Percentiles rank a stretch among this genome's conserved stretches.
Evolutionary conservation across 2,797 vertebrate genomes (phyloP).

Genomic region (Neoniphon sammara): DNA sequence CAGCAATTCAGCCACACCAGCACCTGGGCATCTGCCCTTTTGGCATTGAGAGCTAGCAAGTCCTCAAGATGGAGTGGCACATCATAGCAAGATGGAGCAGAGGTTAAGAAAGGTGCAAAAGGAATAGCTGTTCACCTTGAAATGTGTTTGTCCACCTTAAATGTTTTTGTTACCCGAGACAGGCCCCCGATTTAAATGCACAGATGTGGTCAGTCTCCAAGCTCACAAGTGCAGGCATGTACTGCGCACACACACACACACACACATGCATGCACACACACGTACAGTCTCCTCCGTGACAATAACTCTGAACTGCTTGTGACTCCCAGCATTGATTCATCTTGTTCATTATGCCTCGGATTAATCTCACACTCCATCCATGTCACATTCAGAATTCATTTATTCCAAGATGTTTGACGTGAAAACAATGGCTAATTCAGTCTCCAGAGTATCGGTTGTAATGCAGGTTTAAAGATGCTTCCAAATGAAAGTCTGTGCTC

Average conservation of each 20-base stretch:
- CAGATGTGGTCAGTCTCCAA: slow-evolving; percentile 5
- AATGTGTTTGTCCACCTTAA: background rate
- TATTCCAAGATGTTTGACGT: slow-evolving; percentile 58
- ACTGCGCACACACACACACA: background rate
- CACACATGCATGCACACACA: slow-evolving; percentile 7
- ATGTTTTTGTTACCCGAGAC: slow-evolving; percentile 7
- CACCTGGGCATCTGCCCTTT: slow-evolving; percentile 81
- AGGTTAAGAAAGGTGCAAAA: slow-evolving; percentile 44
- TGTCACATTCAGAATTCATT: slow-evolving; percentile 68
- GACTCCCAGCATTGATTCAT: slow-evolving; percentile 66
- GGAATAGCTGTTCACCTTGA: slow-evolving; percentile 21
- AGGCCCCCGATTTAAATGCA: slow-evolving; percentile 1
- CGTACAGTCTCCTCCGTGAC: slow-evolving; percentile 25
- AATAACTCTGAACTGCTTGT: slow-evolving; percentile 46
- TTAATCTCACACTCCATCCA: slow-evolving; percentile 67
- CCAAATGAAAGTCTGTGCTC: slow-evolving; percentile 50
- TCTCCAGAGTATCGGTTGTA: slow-evolving; percentile 44
- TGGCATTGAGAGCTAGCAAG: slow-evolving; percentile 75
- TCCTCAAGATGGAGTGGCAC: slow-evolving; percentile 67
- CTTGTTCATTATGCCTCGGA: slow-evolving; percentile 60
- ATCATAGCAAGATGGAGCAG: slow-evolving; percentile 49
- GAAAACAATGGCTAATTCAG: slow-evolving; percentile 60
- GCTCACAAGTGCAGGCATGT: slow-evolving; percentile 3
- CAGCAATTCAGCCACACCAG: slow-evolving; percentile 73
- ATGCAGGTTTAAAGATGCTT: slow-evolving; percentile 45